Conservation (phyloP, 2,797 vertebrate genomes). For the Gallinago nigripennis region DNA sequence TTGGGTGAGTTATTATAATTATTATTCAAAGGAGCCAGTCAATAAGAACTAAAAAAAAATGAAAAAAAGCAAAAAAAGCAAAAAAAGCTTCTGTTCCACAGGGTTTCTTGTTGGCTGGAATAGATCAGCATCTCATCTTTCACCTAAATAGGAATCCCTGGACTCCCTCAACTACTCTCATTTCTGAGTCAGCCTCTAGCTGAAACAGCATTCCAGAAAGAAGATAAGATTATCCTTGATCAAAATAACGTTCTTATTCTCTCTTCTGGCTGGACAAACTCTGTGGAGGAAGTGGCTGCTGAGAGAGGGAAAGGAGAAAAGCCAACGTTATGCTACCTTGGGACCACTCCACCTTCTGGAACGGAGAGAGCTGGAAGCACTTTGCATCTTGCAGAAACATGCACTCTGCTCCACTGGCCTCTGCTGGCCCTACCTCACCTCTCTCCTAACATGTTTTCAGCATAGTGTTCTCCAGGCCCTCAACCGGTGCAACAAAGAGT, state of each 20-base stretch:
- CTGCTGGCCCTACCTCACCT: not conserved
- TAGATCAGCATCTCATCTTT: conserved; percentile 42
- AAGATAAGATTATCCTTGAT: conserved; percentile 57
- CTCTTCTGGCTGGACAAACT: conserved; percentile 3
- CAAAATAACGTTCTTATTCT: conserved; percentile 54
- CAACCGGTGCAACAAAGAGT: not conserved
- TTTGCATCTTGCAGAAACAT: not conserved
- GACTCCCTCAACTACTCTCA: conserved; percentile 22
- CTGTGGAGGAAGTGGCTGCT: conserved; percentile 38
- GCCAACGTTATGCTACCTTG: not conserved
- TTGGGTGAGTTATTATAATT: not conserved
- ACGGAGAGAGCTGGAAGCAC: not conserved
- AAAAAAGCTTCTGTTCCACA: conserved; percentile 19
- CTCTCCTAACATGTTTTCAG: not conserved
- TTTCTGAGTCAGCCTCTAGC: conserved; percentile 29
- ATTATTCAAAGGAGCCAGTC: not conserved
- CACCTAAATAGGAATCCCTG: conserved; percentile 44
- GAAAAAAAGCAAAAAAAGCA: not conserved
- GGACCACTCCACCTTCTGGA: conserved; percentile 41
- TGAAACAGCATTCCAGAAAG: conserved; percentile 57
- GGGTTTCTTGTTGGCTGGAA: conserved; percentile 22
- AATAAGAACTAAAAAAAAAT: not conserved
- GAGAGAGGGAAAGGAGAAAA: conserved; percentile 37
- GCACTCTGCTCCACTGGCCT: not conserved
- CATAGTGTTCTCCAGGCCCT: not conserved